A percentile compares a stretch with the other conserved stretches of the same genome.
Conservation (phyloP, 2,797 vertebrate genomes). For the Notolabrus celidotus region DNA sequence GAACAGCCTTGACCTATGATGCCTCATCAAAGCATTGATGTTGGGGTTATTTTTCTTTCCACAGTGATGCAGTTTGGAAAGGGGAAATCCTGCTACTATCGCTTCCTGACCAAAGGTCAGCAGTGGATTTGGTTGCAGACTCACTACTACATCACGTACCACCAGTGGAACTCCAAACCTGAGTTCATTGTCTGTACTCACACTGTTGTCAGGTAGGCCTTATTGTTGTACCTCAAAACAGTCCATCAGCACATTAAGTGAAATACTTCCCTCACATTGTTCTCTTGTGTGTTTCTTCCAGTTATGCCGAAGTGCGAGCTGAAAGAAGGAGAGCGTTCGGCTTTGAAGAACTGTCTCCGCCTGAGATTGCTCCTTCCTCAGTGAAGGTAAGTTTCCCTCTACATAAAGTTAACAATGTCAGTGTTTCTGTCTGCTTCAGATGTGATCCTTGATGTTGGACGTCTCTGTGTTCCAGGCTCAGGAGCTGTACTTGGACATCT, state of each 20-base stretch:
- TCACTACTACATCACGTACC: slow-evolving; percentile 92
- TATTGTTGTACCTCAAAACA: neutral
- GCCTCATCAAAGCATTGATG: slow-evolving; percentile 1
- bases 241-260: neutral
- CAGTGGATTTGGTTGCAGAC: slow-evolving; percentile 94
- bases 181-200: slow-evolving; percentile 93
- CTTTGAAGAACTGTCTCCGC: slow-evolving; percentile 83
- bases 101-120: slow-evolving; percentile 93
- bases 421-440: neutral
- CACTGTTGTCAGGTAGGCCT: slow-evolving; percentile 87
- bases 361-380: slow-evolving; percentile 80
- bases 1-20: slow-evolving; percentile 13
- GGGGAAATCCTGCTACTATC: slow-evolving; percentile 93
- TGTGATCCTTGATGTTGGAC: slow-evolving; percentile 8
- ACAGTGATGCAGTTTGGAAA: slow-evolving; percentile 94
- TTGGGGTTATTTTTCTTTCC: slow-evolving; percentile 9
- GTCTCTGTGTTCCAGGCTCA: slow-evolving; percentile 82
- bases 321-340: slow-evolving; percentile 86
- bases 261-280: neutral
- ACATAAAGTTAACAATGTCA: neutral
- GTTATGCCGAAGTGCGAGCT: slow-evolving; percentile 88
- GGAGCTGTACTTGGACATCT: slow-evolving; percentile 83
- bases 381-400: slow-evolving; percentile 75
- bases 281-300: slow-evolving; percentile 44
- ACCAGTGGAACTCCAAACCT: slow-evolving; percentile 96